Percentiles rank a stretch among this genome's conserved stretches.
These are phyloP conservation scores for Hippoglossus stenolepis DNA, from an alignment of 2,113 vertebrate species.

Conservation along the genomic window DNA sequence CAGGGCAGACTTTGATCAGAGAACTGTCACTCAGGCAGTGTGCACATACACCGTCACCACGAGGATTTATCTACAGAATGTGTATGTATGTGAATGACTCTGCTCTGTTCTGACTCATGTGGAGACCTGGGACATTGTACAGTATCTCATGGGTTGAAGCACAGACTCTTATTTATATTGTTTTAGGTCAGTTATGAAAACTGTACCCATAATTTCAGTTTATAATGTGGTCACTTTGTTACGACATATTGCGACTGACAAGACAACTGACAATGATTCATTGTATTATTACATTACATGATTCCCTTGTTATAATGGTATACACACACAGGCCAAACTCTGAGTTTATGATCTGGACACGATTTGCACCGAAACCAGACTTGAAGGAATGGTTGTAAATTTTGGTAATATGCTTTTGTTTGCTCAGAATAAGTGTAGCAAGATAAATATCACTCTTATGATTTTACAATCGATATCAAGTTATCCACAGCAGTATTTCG, in stretches of 20 bases:
- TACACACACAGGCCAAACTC: conserved; percentile 15
- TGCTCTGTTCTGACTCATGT: conserved; percentile 53
- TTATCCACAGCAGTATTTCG: neutral
- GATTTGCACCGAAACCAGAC: neutral
- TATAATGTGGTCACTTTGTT: conserved; percentile 40
- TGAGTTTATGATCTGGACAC: conserved; percentile 12
- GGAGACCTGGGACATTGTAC: conserved; percentile 79
- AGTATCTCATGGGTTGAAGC: conserved; percentile 30
- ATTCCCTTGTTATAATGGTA: neutral
- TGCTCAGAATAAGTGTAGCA: neutral
- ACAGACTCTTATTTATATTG: conserved; percentile 17
- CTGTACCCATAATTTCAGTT: neutral
- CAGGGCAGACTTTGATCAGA: conserved; percentile 15
- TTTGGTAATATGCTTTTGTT: neutral
- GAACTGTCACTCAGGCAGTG: conserved; percentile 8
- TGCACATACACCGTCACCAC: conserved; percentile 5
- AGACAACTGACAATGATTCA: neutral
- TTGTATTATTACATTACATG: neutral
- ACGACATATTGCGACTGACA: conserved; percentile 6
- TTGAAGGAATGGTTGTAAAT: conserved; percentile 11
- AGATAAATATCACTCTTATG: too few species aligned
- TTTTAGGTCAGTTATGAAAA: conserved; percentile 1
- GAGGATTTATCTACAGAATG: conserved; percentile 35
- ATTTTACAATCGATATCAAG: too few species aligned
- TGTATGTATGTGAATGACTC: conserved; percentile 47